These are phyloP conservation scores for Drosophila tsacasi DNA, from an alignment of 1,140 invertebrate species.

Conservation along the genomic window DNA sequence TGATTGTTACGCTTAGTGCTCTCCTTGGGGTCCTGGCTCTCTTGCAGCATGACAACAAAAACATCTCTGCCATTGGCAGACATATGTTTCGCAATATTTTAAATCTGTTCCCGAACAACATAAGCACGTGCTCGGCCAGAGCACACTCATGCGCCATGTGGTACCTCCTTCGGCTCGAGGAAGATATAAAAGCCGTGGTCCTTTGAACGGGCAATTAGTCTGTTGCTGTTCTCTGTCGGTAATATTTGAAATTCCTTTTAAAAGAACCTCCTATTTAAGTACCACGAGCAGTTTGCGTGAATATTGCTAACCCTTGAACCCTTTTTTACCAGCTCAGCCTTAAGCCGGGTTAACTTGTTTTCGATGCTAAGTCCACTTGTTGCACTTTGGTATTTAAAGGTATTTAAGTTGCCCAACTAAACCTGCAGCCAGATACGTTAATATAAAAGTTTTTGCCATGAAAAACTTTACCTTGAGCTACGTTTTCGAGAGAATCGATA, in stretches of 20 bases:
- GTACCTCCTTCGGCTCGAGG: background rate
- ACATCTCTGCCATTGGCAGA: background rate
- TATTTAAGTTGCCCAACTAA: background rate
- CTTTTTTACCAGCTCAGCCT: background rate
- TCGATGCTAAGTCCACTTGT: slow-evolving; percentile 7
- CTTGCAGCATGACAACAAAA: slow-evolving; percentile 25
- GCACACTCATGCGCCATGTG: slow-evolving; percentile 33
- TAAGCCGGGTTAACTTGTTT: slow-evolving; percentile 3
- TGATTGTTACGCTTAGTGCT: background rate
- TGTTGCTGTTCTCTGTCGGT: slow-evolving; percentile 26
- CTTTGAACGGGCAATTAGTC: slow-evolving; percentile 19
- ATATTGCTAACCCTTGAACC: background rate
- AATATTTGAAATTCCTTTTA: background rate
- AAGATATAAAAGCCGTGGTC: slow-evolving; percentile 24
- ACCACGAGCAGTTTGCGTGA: background rate
- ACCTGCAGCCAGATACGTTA: background rate
- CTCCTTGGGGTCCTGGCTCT: background rate
- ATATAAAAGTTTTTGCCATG: slow-evolving; percentile 3
- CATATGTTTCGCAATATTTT: slow-evolving; percentile 18
- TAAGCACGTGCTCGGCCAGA: slow-evolving; percentile 29
- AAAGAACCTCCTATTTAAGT: background rate
- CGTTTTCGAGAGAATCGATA: slow-evolving; percentile 27
- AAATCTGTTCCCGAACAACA: slow-evolving; percentile 14
- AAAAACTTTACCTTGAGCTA: background rate
- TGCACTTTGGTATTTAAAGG: slow-evolving; percentile 2